These are phyloP conservation scores for Coccyzus lansbergi DNA, from an alignment of 2,797 vertebrate species.

Conservation along the genomic window DNA sequence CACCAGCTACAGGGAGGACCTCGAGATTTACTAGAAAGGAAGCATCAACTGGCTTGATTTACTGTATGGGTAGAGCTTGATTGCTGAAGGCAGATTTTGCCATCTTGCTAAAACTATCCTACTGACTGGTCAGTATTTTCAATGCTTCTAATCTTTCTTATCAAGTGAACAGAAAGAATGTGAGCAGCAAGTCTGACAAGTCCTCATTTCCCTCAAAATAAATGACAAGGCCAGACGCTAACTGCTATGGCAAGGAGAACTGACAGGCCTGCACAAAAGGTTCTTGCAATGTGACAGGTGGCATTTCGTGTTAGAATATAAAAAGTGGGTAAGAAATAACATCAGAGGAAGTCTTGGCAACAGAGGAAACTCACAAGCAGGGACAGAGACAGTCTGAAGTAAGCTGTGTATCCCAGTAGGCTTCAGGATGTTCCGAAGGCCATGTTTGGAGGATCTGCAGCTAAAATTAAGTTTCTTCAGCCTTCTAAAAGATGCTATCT, in stretches of 20 bases:
- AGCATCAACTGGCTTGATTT: not conserved
- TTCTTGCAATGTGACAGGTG: not conserved
- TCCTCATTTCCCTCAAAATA: not conserved
- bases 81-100: not conserved
- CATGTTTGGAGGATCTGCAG: not conserved
- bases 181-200: not conserved
- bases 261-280: not conserved
- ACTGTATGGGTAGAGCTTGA: not conserved
- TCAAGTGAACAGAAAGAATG: not conserved
- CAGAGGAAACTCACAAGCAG: not conserved
- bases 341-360: not conserved
- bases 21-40: not conserved
- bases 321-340: not conserved
- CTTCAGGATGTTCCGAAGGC: not conserved
- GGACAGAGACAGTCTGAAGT: not conserved
- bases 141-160: not conserved
- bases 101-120: not conserved
- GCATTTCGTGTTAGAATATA: not conserved
- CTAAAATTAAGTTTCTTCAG: not conserved
- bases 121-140: not conserved
- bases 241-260: not conserved
- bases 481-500: not conserved
- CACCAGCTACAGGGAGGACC: not conserved
- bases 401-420: accelerated
- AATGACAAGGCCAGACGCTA: not conserved